These are phyloP conservation scores for Eilema griseolum DNA, from an alignment of 2,888 invertebrate species.

Conservation along the genomic window DNA sequence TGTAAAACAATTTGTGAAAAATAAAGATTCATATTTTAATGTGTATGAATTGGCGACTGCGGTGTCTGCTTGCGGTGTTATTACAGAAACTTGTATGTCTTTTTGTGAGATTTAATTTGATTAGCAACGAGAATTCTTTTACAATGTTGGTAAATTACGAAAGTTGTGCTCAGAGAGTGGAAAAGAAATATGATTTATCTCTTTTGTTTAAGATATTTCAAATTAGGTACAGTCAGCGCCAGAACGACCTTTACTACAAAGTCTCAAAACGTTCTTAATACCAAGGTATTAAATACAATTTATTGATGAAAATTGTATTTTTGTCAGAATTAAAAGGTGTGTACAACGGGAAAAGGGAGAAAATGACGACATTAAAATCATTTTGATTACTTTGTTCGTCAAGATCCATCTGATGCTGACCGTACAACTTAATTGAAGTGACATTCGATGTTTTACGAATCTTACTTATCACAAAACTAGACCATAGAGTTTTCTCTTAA, in stretches of 20 bases:
- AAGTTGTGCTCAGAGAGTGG: background rate
- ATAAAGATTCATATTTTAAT: constrained; percentile 11
- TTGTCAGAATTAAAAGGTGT: too few relatives aligned
- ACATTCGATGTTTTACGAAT: background rate
- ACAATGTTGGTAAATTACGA: background rate
- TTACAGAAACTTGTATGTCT: background rate
- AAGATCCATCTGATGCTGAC: too few relatives aligned
- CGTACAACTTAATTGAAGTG: too few relatives aligned
- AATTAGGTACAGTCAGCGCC: too few relatives aligned
- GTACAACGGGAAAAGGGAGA: too few relatives aligned
- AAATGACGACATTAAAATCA: too few relatives aligned
- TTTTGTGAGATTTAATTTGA: background rate
- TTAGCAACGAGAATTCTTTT: background rate
- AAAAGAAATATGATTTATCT: background rate
- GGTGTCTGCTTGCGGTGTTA: background rate
- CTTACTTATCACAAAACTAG: background rate
- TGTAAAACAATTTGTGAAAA: constrained; percentile 5
- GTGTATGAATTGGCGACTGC: constrained; percentile 4
- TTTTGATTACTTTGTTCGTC: too few relatives aligned
- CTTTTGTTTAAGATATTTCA: background rate
- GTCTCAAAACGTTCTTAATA: too few relatives aligned
- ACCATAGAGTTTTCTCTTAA: too few relatives aligned
- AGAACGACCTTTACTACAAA: too few relatives aligned
- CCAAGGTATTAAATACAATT: too few relatives aligned
- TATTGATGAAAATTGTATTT: too few relatives aligned